phyloP scores from a whole-genome alignment of 1,140 invertebrate genomes.

The Diabrotica virgifera region DNA sequence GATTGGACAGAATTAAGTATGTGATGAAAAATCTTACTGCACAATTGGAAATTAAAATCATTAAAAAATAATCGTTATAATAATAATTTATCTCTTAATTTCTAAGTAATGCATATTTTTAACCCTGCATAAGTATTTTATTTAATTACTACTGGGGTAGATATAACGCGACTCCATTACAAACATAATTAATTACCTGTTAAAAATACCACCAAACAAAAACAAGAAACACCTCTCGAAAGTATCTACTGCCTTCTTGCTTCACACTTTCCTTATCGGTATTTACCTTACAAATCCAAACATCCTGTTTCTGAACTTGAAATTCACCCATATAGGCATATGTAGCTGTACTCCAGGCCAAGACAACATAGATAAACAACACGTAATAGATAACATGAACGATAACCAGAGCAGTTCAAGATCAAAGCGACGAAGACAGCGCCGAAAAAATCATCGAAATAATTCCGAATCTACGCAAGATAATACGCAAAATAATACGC shows the following conservation, averaged over 20 bases:
- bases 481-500: not conserved
- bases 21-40: no score
- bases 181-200: no score
- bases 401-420: slow-evolving; percentile 24
- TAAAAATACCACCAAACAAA: not conserved
- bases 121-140: no score
- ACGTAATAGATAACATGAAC: slow-evolving; percentile 24
- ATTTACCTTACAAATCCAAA: slow-evolving; percentile 4
- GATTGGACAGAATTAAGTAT: no score
- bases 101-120: no score
- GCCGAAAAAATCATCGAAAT: slow-evolving; percentile 27
- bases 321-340: slow-evolving; percentile 8
- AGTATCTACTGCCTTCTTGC: not conserved
- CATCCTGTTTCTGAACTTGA: slow-evolving; percentile 4
- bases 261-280: slow-evolving; percentile 10
- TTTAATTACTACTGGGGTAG: no score
- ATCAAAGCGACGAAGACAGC: slow-evolving; percentile 27
- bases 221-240: not conserved
- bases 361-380: slow-evolving; percentile 11
- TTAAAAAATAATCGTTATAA: no score
- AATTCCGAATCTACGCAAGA: slow-evolving; percentile 3
- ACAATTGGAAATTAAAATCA: no score
- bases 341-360: not conserved
- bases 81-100: no score
- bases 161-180: no score